Percentiles rank a stretch among this genome's conserved stretches.
Evolutionary conservation across 2,797 vertebrate species (phyloP).

Genomic region (Parauchenoglanis punctatus): DNA sequence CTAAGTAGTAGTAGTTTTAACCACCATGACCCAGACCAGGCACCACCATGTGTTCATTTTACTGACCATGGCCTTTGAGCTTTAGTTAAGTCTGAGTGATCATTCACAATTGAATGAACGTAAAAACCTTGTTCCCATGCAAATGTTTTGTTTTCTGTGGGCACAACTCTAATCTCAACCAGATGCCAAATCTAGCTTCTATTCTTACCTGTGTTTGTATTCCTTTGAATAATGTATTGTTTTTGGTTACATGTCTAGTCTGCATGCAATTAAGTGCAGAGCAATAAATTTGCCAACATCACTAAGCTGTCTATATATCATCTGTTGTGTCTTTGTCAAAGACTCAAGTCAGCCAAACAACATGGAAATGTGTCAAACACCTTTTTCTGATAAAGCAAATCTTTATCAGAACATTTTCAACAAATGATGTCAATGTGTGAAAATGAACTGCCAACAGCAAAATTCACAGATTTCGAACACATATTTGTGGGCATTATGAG

Average conservation of each 20-base stretch:
- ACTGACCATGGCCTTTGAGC: background rate
- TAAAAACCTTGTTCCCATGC: background rate
- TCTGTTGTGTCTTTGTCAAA: background rate
- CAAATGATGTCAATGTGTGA: background rate
- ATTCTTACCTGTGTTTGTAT: background rate
- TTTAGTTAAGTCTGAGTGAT: background rate
- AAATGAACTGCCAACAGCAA: background rate
- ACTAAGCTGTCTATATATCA: background rate
- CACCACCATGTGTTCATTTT: background rate
- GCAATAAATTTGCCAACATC: background rate
- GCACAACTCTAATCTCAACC: background rate
- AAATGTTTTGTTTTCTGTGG: background rate
- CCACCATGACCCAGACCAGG: background rate
- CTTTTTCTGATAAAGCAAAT: background rate
- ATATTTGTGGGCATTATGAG: background rate
- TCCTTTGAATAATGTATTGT: background rate
- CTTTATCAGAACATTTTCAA: background rate
- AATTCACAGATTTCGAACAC: background rate
- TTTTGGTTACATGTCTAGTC: background rate
- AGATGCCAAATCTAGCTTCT: background rate
- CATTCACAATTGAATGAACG: background rate
- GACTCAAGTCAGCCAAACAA: background rate
- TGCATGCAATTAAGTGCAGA: background rate
- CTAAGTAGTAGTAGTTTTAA: background rate
- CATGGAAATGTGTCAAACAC: conserved; percentile 6